Evolutionary conservation across 2,888 invertebrate genomes (phyloP).

Genomic region (Troides helena): DNA sequence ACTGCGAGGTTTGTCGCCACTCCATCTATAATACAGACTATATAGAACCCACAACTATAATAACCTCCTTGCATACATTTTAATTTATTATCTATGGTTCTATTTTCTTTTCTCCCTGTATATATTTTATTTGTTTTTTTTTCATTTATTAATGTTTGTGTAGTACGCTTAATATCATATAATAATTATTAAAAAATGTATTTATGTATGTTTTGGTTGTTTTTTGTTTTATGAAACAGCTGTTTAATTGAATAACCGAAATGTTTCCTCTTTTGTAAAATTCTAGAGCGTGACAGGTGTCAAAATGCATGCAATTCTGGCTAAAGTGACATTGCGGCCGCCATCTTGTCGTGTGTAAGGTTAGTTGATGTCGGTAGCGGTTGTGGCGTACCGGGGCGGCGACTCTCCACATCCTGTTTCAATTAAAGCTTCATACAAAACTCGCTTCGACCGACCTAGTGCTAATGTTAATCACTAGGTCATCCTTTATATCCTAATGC

Average conservation of each 20-base stretch:
- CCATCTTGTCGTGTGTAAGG: constrained; percentile 69
- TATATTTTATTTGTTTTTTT: constrained; percentile 11
- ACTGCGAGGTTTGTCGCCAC: background rate
- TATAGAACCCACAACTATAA: background rate
- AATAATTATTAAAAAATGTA: background rate
- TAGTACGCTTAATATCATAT: constrained; percentile 28
- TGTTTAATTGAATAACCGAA: constrained; percentile 11
- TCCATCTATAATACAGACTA: background rate
- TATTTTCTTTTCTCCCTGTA: constrained; percentile 5
- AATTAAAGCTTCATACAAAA: constrained; percentile 21
- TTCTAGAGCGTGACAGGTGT: constrained; percentile 77
- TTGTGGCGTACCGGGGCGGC: constrained; percentile 33
- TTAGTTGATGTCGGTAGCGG: constrained; percentile 62
- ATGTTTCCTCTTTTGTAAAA: constrained; percentile 46
- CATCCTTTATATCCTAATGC: background rate
- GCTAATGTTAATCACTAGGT: constrained; percentile 11
- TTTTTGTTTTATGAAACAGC: constrained; percentile 3
- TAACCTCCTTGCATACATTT: background rate
- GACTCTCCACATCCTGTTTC: constrained; percentile 18
- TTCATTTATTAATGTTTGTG: background rate
- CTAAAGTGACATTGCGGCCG: constrained; percentile 62
- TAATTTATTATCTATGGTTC: background rate
- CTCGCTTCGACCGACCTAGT: constrained; percentile 11
- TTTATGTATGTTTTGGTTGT: constrained; percentile 6
- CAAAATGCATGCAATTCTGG: constrained; percentile 73